Evolutionary conservation across 2,888 invertebrate genomes (phyloP).

Genomic region (Andrena chrysosceles): DNA sequence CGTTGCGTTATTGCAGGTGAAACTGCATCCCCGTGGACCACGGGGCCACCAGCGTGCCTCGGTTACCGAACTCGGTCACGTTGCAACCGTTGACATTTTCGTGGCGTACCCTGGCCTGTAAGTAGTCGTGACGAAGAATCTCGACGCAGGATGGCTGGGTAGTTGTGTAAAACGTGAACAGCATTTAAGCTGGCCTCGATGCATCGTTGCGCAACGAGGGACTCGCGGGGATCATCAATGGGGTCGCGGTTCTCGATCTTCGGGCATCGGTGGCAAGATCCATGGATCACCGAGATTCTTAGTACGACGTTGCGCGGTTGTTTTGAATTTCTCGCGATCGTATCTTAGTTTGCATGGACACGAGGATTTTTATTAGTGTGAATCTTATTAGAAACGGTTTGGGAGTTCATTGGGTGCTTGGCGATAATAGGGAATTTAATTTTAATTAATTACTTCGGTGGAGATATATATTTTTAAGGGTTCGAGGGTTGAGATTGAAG

Average conservation of each 20-base stretch:
- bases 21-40: slow-evolving; percentile 38
- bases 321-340: not conserved
- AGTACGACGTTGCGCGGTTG: not conserved
- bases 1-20: slow-evolving; percentile 49
- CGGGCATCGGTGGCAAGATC: slow-evolving; percentile 7
- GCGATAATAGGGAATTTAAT: no score
- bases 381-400: no score
- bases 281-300: not conserved
- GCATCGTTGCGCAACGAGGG: slow-evolving; percentile 35
- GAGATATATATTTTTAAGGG: no score
- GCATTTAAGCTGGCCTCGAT: slow-evolving; percentile 55
- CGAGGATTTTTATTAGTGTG: no score
- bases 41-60: not conserved
- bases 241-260: slow-evolving; percentile 29
- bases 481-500: no score
- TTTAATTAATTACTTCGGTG: no score
- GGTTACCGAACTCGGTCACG: slow-evolving; percentile 63
- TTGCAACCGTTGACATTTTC: slow-evolving; percentile 72
- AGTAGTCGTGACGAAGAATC: slow-evolving; percentile 68
- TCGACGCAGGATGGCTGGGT: slow-evolving; percentile 54
- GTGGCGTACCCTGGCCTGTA: slow-evolving; percentile 40
- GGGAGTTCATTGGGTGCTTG: no score
- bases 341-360: not conserved
- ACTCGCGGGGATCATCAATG: slow-evolving; percentile 37
- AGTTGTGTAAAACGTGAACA: slow-evolving; percentile 68